Evolutionary conservation across 2,888 invertebrate genomes (phyloP).

Genomic region (Caenorhabditis uteleia): DNA sequence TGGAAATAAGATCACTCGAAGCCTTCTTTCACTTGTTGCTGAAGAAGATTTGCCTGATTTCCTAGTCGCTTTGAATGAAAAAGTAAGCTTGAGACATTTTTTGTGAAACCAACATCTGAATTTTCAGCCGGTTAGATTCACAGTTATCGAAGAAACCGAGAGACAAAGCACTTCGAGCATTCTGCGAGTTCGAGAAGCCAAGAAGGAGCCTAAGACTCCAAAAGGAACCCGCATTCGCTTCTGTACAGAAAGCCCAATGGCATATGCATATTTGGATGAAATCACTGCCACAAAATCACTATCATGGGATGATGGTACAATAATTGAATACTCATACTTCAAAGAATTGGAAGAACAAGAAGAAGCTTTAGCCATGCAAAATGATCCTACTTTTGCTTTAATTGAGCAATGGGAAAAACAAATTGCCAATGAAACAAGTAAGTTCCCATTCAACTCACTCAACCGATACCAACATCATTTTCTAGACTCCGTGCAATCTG

Average conservation of each 20-base stretch:
- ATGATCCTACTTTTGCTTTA: constrained; percentile 24
- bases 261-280: constrained; percentile 36
- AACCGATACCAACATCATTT: too few species aligned
- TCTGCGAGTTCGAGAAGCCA: constrained; percentile 15
- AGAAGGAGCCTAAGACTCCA: constrained; percentile 2
- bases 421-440: constrained; percentile 27
- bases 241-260: constrained; percentile 30
- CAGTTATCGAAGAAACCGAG: constrained; percentile 26
- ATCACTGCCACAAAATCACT: constrained; percentile 21
- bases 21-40: constrained; percentile 31
- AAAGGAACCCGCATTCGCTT: constrained; percentile 22
- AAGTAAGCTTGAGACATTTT: constrained; percentile 4
- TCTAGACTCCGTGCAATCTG: neutral
- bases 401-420: constrained; percentile 37
- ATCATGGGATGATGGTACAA: constrained; percentile 36
- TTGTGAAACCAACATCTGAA: neutral
- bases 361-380: neutral
- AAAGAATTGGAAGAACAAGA: constrained; percentile 23
- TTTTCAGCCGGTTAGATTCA: constrained; percentile 19
- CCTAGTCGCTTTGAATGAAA: constrained; percentile 35
- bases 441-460: constrained; percentile 14
- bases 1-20: constrained; percentile 31
- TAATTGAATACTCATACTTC: constrained; percentile 37
- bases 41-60: constrained; percentile 41
- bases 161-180: constrained; percentile 37